Evolutionary conservation across 2,113 vertebrate species (phyloP), one percentile per base, ranked within the genome.

Genomic region (Hepsetus odoe): DNA sequence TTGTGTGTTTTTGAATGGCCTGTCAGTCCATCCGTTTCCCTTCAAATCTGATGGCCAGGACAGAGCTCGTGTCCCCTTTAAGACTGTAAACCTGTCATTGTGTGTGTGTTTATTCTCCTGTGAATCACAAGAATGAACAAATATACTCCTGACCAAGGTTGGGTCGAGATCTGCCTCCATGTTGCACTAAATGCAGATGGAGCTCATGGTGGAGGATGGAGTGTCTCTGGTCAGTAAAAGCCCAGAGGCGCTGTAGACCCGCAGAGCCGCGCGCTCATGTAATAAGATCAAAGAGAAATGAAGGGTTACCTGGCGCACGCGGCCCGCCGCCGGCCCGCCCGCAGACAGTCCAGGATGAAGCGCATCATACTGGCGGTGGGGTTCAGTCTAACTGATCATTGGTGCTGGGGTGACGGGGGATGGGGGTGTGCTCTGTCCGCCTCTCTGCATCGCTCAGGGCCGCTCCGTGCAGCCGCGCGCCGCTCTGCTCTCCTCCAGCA

Each of bases 341-440:
- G 65, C 65, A 85, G 74, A 35, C 83, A 85, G 74, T 85, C 83
- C 56, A 85, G 73, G 49, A 85, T 79, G 71, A 85, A 82, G 58
- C 83, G 83, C 80, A 85, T 82, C 83, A 85, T 85, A 8, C 80
- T 85, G 33, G 20, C 68, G 65, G 76, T 44, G 53, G n/a, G 44
- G 14, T 64, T 53, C 62, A 46, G 61, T 38, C 58, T 38, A 5
- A 12, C 56, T 20, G 28, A 18, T 72, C 40, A 56, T 40, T 28
- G 14, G 12, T 6, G 42, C 30, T 32, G 12, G 33, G 61, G 8
- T 22, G 61, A 55, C 1, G 51, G 14, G 46, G 6, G 46, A 2
- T 20, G 46, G 46, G 18, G 35, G 35, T 38, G 44, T 2, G 44
- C 51, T 55, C n/a, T 55, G 51, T 55, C 51, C 51, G 51, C 10